A percentile compares a stretch with the other conserved stretches of the same genome.
These are phyloP conservation scores for Macrobrachium nipponense DNA, from an alignment of 1,140 invertebrate genomes.

Conservation along the genomic window DNA sequence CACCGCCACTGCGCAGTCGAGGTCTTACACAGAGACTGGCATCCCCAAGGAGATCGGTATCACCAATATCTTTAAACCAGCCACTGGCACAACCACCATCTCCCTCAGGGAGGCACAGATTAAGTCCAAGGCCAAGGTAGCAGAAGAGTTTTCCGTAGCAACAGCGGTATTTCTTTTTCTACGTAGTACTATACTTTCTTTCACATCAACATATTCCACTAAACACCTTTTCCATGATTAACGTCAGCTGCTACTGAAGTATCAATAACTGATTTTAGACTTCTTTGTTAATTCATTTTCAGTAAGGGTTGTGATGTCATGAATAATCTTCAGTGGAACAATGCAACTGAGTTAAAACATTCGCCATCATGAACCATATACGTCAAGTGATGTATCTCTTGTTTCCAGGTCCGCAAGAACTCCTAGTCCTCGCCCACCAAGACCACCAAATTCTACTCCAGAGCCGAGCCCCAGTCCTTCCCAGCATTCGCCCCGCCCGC, in stretches of 20 bases:
- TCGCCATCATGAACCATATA: background rate
- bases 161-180: too few species aligned
- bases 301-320: too few species aligned
- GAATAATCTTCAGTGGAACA: background rate
- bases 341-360: background rate
- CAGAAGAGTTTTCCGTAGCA: too few species aligned
- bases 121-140: slow-evolving; percentile 39
- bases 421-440: slow-evolving; percentile 44
- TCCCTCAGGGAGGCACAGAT: slow-evolving; percentile 17
- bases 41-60: slow-evolving; percentile 11
- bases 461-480: slow-evolving; percentile 24
- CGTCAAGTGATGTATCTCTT: background rate
- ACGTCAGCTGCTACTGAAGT: too few species aligned
- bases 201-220: too few species aligned
- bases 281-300: too few species aligned
- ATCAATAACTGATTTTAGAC: too few species aligned
- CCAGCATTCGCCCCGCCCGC: slow-evolving; percentile 51
- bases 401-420: slow-evolving; percentile 47
- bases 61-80: slow-evolving; percentile 6
- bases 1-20: slow-evolving; percentile 6
- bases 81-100: slow-evolving; percentile 6
- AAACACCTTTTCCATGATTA: too few species aligned
- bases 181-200: too few species aligned
- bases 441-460: slow-evolving; percentile 39
- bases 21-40: slow-evolving; percentile 21